These are phyloP conservation scores for Bombus difficillimus DNA, from an alignment of 1,140 invertebrate species.

Conservation along the genomic window DNA sequence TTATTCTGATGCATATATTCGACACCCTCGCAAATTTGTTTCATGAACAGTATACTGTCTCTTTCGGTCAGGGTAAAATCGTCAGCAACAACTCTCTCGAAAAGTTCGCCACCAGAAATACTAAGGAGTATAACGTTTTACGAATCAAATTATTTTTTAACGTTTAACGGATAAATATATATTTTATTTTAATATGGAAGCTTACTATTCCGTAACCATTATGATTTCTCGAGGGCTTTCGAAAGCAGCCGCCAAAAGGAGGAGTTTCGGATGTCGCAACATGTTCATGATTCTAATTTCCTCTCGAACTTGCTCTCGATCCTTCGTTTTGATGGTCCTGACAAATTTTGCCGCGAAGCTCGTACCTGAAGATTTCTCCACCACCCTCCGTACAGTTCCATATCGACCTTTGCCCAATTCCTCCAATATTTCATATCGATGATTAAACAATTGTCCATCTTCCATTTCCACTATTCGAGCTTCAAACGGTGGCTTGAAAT, in stretches of 20 bases:
- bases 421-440: slow-evolving; percentile 86
- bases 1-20: slow-evolving; percentile 94
- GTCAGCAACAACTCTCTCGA: slow-evolving; percentile 95
- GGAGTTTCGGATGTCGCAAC: slow-evolving; percentile 93
- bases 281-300: slow-evolving; percentile 97
- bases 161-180: too few relatives aligned
- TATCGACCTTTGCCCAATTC: slow-evolving; percentile 93
- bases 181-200: slow-evolving; percentile 65
- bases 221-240: slow-evolving; percentile 93
- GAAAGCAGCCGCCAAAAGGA: slow-evolving; percentile 94
- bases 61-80: slow-evolving; percentile 95
- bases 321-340: slow-evolving; percentile 90
- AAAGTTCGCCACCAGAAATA: slow-evolving; percentile 95
- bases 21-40: slow-evolving; percentile 95
- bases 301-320: slow-evolving; percentile 93
- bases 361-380: slow-evolving; percentile 87
- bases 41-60: slow-evolving; percentile 95
- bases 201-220: slow-evolving; percentile 97
- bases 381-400: slow-evolving; percentile 89
- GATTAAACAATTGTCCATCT: slow-evolving; percentile 84
- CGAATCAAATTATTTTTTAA: too few relatives aligned
- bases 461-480: slow-evolving; percentile 79
- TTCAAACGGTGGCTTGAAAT: slow-evolving; percentile 68
- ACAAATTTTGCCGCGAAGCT: slow-evolving; percentile 96
- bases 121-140: slow-evolving; percentile 79